Evolutionary conservation across 2,113 vertebrate species (phyloP).

Genomic region (Alexandromys fortis): DNA sequence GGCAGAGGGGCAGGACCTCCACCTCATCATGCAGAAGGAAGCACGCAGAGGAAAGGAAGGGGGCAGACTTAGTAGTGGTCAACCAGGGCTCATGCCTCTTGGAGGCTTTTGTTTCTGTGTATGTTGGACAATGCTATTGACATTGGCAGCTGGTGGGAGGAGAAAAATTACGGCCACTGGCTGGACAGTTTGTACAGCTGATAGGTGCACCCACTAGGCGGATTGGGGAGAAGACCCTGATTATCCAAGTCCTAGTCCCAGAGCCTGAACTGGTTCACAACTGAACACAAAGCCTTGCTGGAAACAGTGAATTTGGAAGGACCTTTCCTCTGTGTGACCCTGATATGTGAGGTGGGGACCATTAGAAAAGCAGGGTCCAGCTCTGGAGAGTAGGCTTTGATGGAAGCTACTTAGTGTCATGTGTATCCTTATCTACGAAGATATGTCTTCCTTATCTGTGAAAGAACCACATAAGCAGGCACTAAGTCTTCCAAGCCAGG

Average conservation of each 20-base stretch:
- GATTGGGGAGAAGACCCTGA: accelerated
- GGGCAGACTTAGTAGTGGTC: accelerated
- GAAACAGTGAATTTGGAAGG: not conserved
- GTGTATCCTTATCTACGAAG: accelerated
- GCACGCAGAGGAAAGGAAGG: accelerated
- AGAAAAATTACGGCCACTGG: too few relatives aligned
- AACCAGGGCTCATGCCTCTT: accelerated
- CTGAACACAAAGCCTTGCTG: not conserved
- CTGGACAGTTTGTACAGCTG: accelerated
- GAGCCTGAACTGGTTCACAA: not conserved
- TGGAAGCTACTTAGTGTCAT: accelerated
- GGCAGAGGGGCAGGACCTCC: accelerated
- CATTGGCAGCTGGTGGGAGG: not conserved
- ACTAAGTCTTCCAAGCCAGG: not conserved
- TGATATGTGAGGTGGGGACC: not conserved
- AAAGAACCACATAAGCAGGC: accelerated
- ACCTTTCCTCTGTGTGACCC: accelerated
- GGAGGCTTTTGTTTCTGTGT: accelerated
- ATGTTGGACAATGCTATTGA: too few relatives aligned
- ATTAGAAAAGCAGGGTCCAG: accelerated
- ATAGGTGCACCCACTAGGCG: accelerated
- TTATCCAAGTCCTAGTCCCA: not conserved
- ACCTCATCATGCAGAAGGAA: not conserved
- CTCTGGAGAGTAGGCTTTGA: accelerated
- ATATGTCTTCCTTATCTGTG: too few relatives aligned